These are phyloP conservation scores for Eublepharis macularius DNA, from an alignment of 2,113 vertebrate genomes.

Conservation along the genomic window DNA sequence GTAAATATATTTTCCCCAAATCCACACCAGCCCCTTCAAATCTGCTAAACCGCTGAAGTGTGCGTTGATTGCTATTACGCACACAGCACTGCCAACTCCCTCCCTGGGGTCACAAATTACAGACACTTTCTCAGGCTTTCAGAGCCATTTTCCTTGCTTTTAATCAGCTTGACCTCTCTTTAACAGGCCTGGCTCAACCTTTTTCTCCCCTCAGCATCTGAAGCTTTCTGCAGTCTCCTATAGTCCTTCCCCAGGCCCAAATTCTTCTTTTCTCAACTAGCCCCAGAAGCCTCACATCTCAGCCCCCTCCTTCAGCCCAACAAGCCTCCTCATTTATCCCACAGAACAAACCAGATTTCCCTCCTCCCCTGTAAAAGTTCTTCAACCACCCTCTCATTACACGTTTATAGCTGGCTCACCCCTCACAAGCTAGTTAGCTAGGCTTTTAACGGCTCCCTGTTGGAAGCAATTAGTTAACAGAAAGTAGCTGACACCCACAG, in stretches of 20 bases:
- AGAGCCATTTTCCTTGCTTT: not conserved
- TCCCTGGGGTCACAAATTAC: not conserved
- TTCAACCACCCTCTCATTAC: conserved; percentile 5
- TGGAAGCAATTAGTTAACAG: conserved; percentile 12
- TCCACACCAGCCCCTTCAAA: not conserved
- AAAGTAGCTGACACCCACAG: conserved; percentile 1
- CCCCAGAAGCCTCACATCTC: not conserved
- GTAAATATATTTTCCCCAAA: not conserved
- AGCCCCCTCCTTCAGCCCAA: not conserved
- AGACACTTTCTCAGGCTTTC: conserved; percentile 7
- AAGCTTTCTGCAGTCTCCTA: not conserved
- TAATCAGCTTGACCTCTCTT: conserved; percentile 16
- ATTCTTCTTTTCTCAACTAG: not conserved
- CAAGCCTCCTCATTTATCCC: not conserved
- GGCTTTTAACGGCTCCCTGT: conserved; percentile 1
- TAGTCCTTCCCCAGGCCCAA: not conserved
- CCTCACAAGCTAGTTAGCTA: not conserved
- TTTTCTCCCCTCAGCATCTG: not conserved
- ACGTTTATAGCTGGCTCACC: not conserved
- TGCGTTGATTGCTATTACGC: not conserved
- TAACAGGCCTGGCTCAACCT: not conserved
- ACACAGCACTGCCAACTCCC: not conserved
- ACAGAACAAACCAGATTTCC: not conserved
- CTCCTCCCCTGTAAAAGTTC: conserved; percentile 3
- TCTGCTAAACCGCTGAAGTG: conserved; percentile 6